Evolutionary conservation across 1,140 invertebrate genomes (phyloP).

Genomic region (Drosophila jambulina): DNA sequence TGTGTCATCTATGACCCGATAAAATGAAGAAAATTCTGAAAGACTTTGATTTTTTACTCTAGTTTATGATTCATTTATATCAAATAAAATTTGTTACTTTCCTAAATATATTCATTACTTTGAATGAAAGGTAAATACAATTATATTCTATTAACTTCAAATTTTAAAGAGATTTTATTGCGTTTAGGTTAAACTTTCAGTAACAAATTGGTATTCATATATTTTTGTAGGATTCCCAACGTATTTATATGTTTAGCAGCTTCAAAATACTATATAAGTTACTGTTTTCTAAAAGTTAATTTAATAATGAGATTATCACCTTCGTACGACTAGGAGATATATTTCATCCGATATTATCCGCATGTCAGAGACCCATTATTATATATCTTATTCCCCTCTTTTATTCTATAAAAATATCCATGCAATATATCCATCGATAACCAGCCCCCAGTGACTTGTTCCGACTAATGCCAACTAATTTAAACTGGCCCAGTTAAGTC

Average conservation of each 20-base stretch:
- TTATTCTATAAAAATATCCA: not conserved
- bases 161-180: not conserved
- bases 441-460: not conserved
- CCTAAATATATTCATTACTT: too few species aligned
- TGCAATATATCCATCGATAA: not conserved
- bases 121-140: too few species aligned
- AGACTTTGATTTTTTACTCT: not conserved
- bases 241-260: too few species aligned
- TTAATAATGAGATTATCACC: too few species aligned
- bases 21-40: not conserved
- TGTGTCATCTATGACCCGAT: not conserved
- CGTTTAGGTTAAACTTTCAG: too few species aligned
- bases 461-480: constrained; percentile 17
- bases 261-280: too few species aligned
- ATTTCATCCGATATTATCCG: not conserved
- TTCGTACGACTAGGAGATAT: not conserved
- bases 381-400: not conserved
- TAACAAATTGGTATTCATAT: too few species aligned
- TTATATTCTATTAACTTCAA: too few species aligned
- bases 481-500: constrained; percentile 23
- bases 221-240: too few species aligned
- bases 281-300: not conserved
- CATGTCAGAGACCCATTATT: not conserved
- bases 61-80: not conserved
- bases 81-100: too few species aligned